These are phyloP conservation scores for Lottia gigantea DNA, from an alignment of 2,888 invertebrate genomes.

Conservation along the genomic window DNA sequence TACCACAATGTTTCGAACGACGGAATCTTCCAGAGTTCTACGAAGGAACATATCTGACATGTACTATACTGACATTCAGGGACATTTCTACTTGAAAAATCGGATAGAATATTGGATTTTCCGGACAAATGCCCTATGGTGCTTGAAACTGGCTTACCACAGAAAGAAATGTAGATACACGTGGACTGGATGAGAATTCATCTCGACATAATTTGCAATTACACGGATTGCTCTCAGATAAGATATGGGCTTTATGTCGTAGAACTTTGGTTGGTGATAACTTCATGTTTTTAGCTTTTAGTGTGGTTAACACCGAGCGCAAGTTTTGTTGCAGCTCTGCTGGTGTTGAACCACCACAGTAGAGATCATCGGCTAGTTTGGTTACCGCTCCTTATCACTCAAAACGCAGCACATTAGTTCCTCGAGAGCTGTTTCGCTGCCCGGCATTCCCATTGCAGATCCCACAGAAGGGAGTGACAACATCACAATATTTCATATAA, in stretches of 20 bases:
- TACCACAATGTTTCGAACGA: constrained; percentile 15
- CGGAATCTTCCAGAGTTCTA: constrained; percentile 32
- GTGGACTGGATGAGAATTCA: constrained; percentile 35
- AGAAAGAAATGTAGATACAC: constrained; percentile 29
- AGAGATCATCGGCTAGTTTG: constrained; percentile 36
- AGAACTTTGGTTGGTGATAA: not conserved
- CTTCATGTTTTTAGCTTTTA: constrained; percentile 19
- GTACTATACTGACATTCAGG: constrained; percentile 23
- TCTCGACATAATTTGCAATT: constrained; percentile 29
- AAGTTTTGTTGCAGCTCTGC: constrained; percentile 27
- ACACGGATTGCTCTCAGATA: constrained; percentile 33
- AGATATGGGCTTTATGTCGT: constrained; percentile 24
- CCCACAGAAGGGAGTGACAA: constrained; percentile 35
- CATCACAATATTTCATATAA: constrained; percentile 35
- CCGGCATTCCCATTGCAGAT: constrained; percentile 43
- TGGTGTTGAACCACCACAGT: constrained; percentile 34
- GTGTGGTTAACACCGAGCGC: constrained; percentile 27
- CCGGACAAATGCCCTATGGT: constrained; percentile 25
- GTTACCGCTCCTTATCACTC: constrained; percentile 32
- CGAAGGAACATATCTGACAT: constrained; percentile 33
- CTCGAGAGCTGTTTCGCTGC: constrained; percentile 37
- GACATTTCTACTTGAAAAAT: constrained; percentile 33
- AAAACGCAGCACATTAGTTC: constrained; percentile 37
- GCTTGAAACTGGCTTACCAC: constrained; percentile 28
- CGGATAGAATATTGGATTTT: constrained; percentile 24